Evolutionary conservation across 1,140 invertebrate genomes (phyloP), one percentile per base, ranked within the genome.

Genomic region (Teleopsis dalmanni): DNA sequence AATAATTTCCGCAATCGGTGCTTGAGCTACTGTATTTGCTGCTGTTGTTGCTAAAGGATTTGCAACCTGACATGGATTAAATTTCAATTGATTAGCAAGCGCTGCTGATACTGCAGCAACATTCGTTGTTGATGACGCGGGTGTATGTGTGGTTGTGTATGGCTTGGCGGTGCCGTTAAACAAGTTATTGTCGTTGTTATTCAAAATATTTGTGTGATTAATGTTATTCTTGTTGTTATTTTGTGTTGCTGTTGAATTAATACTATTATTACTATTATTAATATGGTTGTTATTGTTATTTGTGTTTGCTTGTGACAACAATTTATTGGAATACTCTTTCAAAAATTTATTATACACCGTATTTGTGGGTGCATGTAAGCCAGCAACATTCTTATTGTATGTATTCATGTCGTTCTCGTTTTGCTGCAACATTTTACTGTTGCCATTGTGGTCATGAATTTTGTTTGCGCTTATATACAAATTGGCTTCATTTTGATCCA

Each of bases 61-160:
- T 54, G 54, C 49, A 55, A 55, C 58, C 60, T 65, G 62, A 60
- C 63, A 57, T 57, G 63, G 56, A 59, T 66, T 63, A 66, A 66
- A 63, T 62, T 65, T 66, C 55, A 66, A 65, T 62, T 66, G 60
- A 63, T 66, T 66, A 66, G 60, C 56, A 42, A 66, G 56, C 51
- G 63, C 62, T 52, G 63, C 59, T 52, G 59, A 57, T 41, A 66
- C 36, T 31, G 63, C 59, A 45, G 58, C 63, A 56, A 64, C 63
- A 55, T 58, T 56, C 29, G 60, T 54, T 29, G 27, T 36, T 43
- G 33, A 36, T 25, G 33, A 27, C n/a, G 38, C 43, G 44, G 50
- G 21, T 40, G 54, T 38, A 41, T 50, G 50, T 37, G 60, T 53
- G 58, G 54, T 59, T 55, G 48, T 46, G 31, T 16, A 29, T 57